Evolutionary conservation across 2,797 vertebrate species (phyloP).

Genomic region (Chiloscyllium punctatum): DNA sequence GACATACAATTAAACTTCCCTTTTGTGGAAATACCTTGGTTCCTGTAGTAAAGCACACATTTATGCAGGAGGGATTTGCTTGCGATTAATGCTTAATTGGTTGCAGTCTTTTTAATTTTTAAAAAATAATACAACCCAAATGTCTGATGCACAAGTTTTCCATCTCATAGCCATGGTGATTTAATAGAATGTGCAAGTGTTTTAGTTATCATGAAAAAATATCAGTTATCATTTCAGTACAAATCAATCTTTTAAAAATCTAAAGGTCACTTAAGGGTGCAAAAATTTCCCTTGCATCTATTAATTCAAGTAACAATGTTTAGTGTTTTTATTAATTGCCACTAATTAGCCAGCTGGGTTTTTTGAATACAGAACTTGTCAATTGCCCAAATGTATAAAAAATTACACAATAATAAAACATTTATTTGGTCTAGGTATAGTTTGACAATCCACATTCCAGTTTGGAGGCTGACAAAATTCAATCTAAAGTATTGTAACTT

Average conservation of each 20-base stretch:
- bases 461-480: not conserved
- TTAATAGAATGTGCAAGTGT: not conserved
- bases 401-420: too few relatives aligned
- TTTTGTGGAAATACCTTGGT: not conserved
- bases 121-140: not conserved
- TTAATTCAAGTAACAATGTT: not conserved
- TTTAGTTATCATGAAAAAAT: not conserved
- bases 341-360: not conserved
- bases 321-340: not conserved
- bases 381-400: not conserved
- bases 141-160: not conserved
- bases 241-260: not conserved
- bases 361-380: not conserved
- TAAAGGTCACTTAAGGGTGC: not conserved
- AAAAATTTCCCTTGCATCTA: not conserved
- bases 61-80: not conserved
- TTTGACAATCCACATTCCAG: not conserved
- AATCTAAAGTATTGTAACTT: not conserved
- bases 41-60: not conserved
- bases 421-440: not conserved
- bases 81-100: slow-evolving; percentile 8
- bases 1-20: not conserved
- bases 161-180: not conserved
- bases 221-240: not conserved
- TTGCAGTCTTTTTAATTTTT: not conserved